phyloP scores from a whole-genome alignment of 1,140 invertebrate genomes.

The Pissodes strobi region DNA sequence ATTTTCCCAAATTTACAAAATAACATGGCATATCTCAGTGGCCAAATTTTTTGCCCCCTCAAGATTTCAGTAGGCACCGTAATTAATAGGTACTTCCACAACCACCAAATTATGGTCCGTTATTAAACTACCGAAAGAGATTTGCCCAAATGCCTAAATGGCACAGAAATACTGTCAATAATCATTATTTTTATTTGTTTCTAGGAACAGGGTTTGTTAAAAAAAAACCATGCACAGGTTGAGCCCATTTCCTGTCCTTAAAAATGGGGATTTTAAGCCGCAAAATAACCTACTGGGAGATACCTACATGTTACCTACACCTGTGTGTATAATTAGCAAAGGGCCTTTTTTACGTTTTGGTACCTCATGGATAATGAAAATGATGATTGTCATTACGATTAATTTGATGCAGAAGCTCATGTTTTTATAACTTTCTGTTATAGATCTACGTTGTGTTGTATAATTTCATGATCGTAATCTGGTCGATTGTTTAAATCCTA shows the following conservation, averaged over 20 bases:
- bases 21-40: too few relatives aligned
- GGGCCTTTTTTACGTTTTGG: neutral
- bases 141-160: slow-evolving; percentile 30
- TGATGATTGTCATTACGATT: too few relatives aligned
- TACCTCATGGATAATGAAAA: too few relatives aligned
- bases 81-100: slow-evolving; percentile 27
- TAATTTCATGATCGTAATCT: too few relatives aligned
- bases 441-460: too few relatives aligned
- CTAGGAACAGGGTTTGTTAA: slow-evolving; percentile 16
- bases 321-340: slow-evolving; percentile 19
- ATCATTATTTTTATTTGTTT: slow-evolving; percentile 21
- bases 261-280: slow-evolving; percentile 13
- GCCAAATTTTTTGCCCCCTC: neutral
- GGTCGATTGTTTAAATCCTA: too few relatives aligned
- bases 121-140: slow-evolving; percentile 14
- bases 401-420: too few relatives aligned
- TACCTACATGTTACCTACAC: neutral
- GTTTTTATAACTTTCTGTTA: too few relatives aligned
- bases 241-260: slow-evolving; percentile 25
- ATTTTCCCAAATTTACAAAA: too few relatives aligned
- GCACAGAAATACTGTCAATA: slow-evolving; percentile 16
- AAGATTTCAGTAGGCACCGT: neutral
- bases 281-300: slow-evolving; percentile 12
- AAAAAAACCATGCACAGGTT: slow-evolving; percentile 25
- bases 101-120: slow-evolving; percentile 15